Base-by-base conservation (phyloP, 2,797 vertebrate species). In the Poeciliopsis gracilis region DNA sequence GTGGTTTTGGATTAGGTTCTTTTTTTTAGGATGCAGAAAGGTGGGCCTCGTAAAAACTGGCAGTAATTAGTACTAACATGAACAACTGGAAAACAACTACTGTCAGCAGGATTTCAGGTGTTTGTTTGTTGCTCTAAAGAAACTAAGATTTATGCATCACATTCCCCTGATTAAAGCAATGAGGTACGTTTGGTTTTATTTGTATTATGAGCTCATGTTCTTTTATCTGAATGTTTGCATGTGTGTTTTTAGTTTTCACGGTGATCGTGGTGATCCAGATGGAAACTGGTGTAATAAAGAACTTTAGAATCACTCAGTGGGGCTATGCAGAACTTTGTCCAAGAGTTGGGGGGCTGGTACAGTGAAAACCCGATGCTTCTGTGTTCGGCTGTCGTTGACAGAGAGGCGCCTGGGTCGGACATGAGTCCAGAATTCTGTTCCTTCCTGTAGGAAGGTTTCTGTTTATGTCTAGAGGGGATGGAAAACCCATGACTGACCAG, bases 171-270 rank as follows among this genome's bases (percentile, higher is more conserved):
- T 59, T n/a, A 59, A 59, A 59, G 55, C n/a, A 59, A 5, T 5
- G 55, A 30, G 55, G 25, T 30, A 59, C 4, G 4, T 57, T 59
- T 59, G 28, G 12, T 59, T 59, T 55, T n/a, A 28, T 59, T 59
- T 59, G 55, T 59, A 59, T 59, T 59, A 59, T 59, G 25, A 59
- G 55, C n/a, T 28, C 25, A 59, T 59, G 55, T 59, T 59, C 55
- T 30, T 59, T 28, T 30, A 59, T 59, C n/a, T 59, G n/a, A 59
- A 59, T 59, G 55, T 59, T 57, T 30, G n/a, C n/a, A 59, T 30
- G n/a, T 55, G 51, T 53, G 51, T 15, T 28, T 57, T 28, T 28
- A 57, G 55, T 59, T 59, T 59, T 59, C 4, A 30, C 55, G 1
- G n/a, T 28, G n/a, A 57, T n/a, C 10, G 11, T 28, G n/a, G 55